phyloP scores from a whole-genome alignment of 2,888 invertebrate genomes.

The Zhuqinia jingwanae region DNA sequence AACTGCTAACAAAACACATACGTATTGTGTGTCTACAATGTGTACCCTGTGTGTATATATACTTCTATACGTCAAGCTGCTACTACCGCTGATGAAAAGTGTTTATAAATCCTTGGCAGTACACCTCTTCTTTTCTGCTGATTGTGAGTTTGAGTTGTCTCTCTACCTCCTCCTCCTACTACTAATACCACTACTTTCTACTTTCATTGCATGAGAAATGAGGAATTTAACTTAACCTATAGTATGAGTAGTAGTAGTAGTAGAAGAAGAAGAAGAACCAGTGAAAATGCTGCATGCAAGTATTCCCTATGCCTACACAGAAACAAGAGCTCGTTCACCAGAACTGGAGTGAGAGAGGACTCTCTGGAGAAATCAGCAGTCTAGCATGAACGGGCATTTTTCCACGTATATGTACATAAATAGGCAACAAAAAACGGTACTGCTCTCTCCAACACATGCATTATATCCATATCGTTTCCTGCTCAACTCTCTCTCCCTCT shows the following conservation, averaged over 20 bases:
- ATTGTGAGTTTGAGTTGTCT: background rate
- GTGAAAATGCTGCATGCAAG: constrained; percentile 20
- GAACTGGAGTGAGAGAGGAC: background rate
- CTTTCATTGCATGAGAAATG: constrained; percentile 14
- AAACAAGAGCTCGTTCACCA: constrained; percentile 12
- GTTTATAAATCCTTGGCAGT: constrained; percentile 46
- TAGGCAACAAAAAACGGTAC: background rate
- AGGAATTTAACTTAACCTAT: constrained; percentile 7
- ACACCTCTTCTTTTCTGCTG: constrained; percentile 1
- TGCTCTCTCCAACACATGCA: background rate
- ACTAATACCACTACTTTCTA: constrained; percentile 18
- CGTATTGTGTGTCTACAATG: background rate
- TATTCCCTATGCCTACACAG: background rate
- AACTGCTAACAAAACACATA: constrained; percentile 21
- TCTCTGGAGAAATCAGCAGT: constrained; percentile 61
- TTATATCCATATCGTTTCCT: background rate
- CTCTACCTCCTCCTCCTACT: constrained; percentile 32
- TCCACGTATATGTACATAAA: background rate
- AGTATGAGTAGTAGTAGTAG: too few relatives aligned
- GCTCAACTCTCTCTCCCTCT: background rate
- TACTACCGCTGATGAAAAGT: constrained; percentile 52
- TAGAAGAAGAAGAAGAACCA: too few relatives aligned
- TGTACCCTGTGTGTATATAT: background rate
- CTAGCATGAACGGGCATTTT: constrained; percentile 13
- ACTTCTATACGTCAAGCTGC: background rate